phyloP scores from a whole-genome alignment of 2,888 invertebrate genomes.

The Eupithecia centaureata region DNA sequence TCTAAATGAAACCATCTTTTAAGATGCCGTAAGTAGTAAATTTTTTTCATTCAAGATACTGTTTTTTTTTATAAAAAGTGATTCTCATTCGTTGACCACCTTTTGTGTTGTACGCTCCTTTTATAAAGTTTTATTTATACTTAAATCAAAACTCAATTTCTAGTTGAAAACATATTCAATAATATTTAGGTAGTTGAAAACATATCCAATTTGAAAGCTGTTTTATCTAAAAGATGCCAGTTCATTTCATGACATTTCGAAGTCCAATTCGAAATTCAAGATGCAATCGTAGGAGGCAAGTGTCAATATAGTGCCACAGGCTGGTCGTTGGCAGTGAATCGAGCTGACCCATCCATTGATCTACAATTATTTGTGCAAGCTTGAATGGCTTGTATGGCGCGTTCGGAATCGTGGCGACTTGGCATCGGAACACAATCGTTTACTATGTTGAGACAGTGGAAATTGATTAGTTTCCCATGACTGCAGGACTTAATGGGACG shows the following conservation, averaged over 20 bases:
- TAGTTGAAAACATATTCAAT: no score
- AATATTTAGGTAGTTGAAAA: no score
- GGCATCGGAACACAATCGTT: constrained; percentile 6
- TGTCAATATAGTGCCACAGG: constrained; percentile 52
- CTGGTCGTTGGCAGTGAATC: constrained; percentile 58
- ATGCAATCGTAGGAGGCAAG: constrained; percentile 38
- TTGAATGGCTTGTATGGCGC: constrained; percentile 40
- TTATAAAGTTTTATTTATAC: background rate
- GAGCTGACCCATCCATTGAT: constrained; percentile 58
- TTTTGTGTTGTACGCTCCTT: background rate
- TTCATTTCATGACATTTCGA: no score
- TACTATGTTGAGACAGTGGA: constrained; percentile 10
- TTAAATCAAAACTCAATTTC: no score
- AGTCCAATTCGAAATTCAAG: constrained; percentile 26
- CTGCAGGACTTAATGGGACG: background rate
- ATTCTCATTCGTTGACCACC: background rate
- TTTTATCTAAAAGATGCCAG: background rate
- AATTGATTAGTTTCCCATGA: constrained; percentile 13
- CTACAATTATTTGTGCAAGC: constrained; percentile 61
- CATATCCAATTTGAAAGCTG: background rate
- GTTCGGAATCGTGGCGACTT: constrained; percentile 36
- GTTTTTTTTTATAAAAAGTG: no score
- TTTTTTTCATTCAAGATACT: no score
- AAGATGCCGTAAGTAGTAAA: background rate
- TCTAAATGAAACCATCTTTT: background rate